phyloP scores from a whole-genome alignment of 30 jellyfish, hydroid and myxozoan genomes.

The Mastigias papua region DNA sequence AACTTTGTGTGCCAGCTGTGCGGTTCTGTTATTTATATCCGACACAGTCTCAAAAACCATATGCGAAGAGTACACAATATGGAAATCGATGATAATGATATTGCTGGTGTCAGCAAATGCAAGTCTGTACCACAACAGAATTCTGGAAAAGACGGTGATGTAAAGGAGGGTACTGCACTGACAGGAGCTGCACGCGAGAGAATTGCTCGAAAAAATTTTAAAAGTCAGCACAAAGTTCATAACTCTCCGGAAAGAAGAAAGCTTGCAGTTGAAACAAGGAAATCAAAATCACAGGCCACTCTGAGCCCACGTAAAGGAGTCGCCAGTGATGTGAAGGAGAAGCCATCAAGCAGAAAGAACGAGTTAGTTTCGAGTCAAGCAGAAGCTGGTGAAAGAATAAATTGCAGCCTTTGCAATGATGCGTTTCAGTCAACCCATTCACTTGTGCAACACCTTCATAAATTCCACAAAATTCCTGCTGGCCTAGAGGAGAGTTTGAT shows the following conservation, averaged over 20 bases:
- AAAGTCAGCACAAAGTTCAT: too few species aligned
- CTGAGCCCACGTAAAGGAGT: too few species aligned
- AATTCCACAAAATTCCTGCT: slow-evolving; percentile 48
- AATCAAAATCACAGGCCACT: too few species aligned
- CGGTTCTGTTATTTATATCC: slow-evolving; percentile 30
- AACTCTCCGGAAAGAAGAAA: too few species aligned
- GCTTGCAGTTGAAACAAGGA: too few species aligned
- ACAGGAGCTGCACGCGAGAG: too few species aligned
- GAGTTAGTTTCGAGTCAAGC: neutral
- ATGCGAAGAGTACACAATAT: slow-evolving; percentile 32
- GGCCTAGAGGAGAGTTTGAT: slow-evolving; percentile 46
- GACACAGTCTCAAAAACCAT: slow-evolving; percentile 40
- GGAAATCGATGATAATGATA: slow-evolving; percentile 28
- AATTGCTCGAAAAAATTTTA: too few species aligned
- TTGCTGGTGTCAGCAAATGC: slow-evolving; percentile 40
- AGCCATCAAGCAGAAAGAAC: neutral
- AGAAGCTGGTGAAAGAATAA: neutral
- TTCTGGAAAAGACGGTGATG: neutral
- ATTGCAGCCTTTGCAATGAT: slow-evolving; percentile 27
- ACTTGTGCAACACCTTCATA: slow-evolving; percentile 9
- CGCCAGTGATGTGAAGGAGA: too few species aligned
- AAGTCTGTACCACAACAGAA: neutral
- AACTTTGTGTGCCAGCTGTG: slow-evolving; percentile 55
- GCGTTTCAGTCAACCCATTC: neutral
- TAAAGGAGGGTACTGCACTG: neutral